Evolutionary conservation across 2,797 vertebrate genomes (phyloP), one percentile per base, ranked within the genome.

Genomic region (Emys orbicularis): DNA sequence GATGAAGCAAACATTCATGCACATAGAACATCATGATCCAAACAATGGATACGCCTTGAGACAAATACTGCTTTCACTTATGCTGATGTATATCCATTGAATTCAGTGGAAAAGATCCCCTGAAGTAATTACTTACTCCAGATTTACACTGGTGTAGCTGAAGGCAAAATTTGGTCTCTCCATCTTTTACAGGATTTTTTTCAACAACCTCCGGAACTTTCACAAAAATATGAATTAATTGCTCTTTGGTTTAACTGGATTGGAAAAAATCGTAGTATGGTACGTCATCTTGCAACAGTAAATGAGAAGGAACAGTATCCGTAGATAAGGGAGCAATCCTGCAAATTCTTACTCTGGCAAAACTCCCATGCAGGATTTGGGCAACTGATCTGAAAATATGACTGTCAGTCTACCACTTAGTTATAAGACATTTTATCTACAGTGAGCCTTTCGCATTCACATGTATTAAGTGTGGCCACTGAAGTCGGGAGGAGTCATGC

Each of bases 1-100:
- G 81, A 29, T 80, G 74, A 96, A 94, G 72, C 86, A 96, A 47
- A 31, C 86, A 52, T 84, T 92, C 89, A 27, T 0, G 6, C 41
- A 23, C 9, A 12, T 18, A 89, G 19, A 76, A 76, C 52, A 68
- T 31, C 41, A n/a, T 84, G 25, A 77, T 81, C 34, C 27, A 83
- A 23, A n/a, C 27, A 3, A 44, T 80, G 50, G 44, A 54, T 59
- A 83, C 15, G 25, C 23, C 83, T 86, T 83, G 37, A 6, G 18
- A 72, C 25, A 89, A 86, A 13, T 11, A 87, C 74, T 80, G 27
- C 12, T 94, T 89, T 90, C 61, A 77, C 37, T 68, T 59, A 47
- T 6, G 1, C 25, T 53, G 2, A 2, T 44, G 74, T 31, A 90
- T 85, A 86, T 44, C 50, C 82, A 44, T 21, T 65, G n/a, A 81